Conservation (phyloP, 2,113 vertebrate species). For the Lampris megalopsis region DNA sequence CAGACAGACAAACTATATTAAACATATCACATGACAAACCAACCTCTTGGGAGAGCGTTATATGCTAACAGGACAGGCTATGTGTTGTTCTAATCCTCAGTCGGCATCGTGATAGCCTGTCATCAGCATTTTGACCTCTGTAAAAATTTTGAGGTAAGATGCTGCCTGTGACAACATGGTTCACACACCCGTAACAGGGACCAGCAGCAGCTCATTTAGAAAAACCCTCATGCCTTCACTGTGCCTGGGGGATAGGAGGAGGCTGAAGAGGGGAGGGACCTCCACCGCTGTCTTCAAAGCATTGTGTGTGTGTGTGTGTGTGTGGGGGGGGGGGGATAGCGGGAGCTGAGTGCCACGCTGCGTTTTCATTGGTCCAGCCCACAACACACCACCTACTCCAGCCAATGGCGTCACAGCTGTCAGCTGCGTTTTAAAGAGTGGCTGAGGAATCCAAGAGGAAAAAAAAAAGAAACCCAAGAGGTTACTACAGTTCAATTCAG, state of each 20-base stretch:
- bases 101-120: background rate
- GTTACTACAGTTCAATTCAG: slow-evolving; percentile 78
- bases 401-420: slow-evolving; percentile 69
- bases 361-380: slow-evolving; percentile 71
- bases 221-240: background rate
- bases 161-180: background rate
- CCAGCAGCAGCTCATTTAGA: too few relatives aligned
- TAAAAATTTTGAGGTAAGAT: slow-evolving; percentile 24
- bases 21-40: too few relatives aligned
- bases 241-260: background rate
- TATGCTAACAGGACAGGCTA: too few relatives aligned
- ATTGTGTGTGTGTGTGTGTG: background rate
- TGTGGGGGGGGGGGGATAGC: slow-evolving; percentile 39
- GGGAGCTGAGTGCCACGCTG: background rate
- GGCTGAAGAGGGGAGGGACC: background rate
- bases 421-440: slow-evolving; percentile 25
- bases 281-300: slow-evolving; percentile 25
- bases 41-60: too few relatives aligned
- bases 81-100: background rate
- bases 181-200: too few relatives aligned
- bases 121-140: too few relatives aligned
- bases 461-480: slow-evolving; percentile 45
- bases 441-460: slow-evolving; percentile 31
- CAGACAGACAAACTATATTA: too few relatives aligned
- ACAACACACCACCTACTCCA: slow-evolving; percentile 80